Base-by-base conservation (phyloP, 2,888 invertebrate genomes). In the Sinohyriopsis cumingii region DNA sequence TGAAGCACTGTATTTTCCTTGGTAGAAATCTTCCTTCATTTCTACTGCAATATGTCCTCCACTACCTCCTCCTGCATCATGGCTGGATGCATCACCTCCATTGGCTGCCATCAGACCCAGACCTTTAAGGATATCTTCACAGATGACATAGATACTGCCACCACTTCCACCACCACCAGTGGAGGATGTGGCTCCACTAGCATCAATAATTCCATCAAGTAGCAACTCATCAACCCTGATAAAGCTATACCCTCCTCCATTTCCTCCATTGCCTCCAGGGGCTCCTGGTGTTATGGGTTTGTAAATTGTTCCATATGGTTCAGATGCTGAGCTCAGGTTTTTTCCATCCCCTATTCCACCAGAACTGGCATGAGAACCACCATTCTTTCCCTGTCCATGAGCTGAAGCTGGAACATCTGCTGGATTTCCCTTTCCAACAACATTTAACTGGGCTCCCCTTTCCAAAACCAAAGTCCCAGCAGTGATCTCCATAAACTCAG, bases 291-390 rank as follows among this genome's bases (percentile, higher is more conserved):
- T 68, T 4, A 59, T n/a, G 1, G 83, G 81, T 33, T 61, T 59
- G 67, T 84, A 84, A 28, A 85, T 77, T 6, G 82, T 78, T 28
- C 84, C 85, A 71, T 73, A 85, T 12, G 83, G 79, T 55, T 59
- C 53, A 19, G 83, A 72, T 3, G 82, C 82, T 55, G 71, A 56
- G 20, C 53, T 61, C 0, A 75, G n/a, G 20, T 62, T 68, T 28
- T 55, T 64, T 5, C 55, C 56, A 15, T 67, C 59, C 9, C 82
- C 79, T 12, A 85, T 82, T 6, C 85, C 85, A 6, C 85, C 85
- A 61, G 73, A 74, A 59, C 80, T 76, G n/a, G 82, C 80, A 71
- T 80, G 80, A 9, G 79, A 78, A 5, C 83, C 83, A 54, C 84
- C 83, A 68, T 78, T 78, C 33, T 63, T 74, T 56, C 53, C 59